Evolutionary conservation across 2,888 invertebrate genomes (phyloP).

Genomic region (Leptarthrus brevirostris): DNA sequence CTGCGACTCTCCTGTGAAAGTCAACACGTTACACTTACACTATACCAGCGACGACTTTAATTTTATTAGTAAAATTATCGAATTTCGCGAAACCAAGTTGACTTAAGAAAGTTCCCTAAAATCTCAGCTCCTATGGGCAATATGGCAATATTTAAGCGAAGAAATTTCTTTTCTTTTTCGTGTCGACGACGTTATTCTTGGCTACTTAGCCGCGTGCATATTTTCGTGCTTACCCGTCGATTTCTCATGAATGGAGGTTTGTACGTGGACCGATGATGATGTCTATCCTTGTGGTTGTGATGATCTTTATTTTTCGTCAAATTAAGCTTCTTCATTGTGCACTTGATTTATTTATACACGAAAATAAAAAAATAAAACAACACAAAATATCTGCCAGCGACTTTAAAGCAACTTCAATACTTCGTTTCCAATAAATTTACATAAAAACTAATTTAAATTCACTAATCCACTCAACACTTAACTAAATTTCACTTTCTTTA

Average conservation of each 20-base stretch:
- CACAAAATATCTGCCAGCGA: constrained; percentile 2
- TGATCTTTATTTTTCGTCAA: constrained; percentile 57
- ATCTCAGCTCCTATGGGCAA: too few species aligned
- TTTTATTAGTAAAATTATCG: too few species aligned
- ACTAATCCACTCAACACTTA: not conserved
- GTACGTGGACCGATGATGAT: constrained; percentile 57
- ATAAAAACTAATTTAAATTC: constrained; percentile 6
- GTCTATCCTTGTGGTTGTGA: constrained; percentile 54
- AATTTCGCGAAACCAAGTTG: too few species aligned
- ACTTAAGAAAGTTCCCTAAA: too few species aligned
- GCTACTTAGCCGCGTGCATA: constrained; percentile 1
- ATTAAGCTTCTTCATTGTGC: constrained; percentile 60
- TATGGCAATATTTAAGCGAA: constrained; percentile 8
- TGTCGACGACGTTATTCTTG: constrained; percentile 13
- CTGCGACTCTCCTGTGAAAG: too few species aligned
- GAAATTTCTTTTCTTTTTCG: not conserved
- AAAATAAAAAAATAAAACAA: constrained; percentile 13
- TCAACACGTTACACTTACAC: too few species aligned
- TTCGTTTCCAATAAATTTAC: not conserved
- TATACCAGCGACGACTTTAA: too few species aligned
- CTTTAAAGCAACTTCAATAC: not conserved
- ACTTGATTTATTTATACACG: constrained; percentile 11
- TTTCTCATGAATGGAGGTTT: constrained; percentile 62
- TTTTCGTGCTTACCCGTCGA: constrained; percentile 61
- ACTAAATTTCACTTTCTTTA: not conserved